A percentile compares a stretch with the other conserved stretches of the same genome.
Conservation (phyloP, 2,113 vertebrate species). For the Blennius ocellaris region DNA sequence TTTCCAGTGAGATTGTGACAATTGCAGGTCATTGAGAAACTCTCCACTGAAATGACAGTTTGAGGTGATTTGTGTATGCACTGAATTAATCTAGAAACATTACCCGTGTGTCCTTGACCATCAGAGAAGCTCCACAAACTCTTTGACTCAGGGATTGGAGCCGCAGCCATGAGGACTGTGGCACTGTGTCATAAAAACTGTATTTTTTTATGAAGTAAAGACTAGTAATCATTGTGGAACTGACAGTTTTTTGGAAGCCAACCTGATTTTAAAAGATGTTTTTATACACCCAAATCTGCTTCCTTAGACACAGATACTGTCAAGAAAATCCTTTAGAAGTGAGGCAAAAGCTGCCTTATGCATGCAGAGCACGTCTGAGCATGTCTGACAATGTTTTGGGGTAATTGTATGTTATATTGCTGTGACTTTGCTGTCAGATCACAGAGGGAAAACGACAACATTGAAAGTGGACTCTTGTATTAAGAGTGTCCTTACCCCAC, state of each 20-base stretch:
- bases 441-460: conserved; percentile 31
- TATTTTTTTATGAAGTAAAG: not conserved
- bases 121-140: not conserved
- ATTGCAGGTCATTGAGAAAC: conserved; percentile 28
- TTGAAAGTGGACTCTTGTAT: conserved; percentile 12
- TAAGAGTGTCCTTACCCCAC: conserved; percentile 42
- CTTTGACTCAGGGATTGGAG: conserved; percentile 1
- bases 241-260: conserved; percentile 4
- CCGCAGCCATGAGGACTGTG: not conserved
- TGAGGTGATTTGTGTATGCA: conserved; percentile 19
- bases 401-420: conserved; percentile 68
- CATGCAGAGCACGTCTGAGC: conserved; percentile 40
- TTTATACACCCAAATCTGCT: conserved; percentile 25
- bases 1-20: conserved; percentile 9
- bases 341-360: conserved; percentile 29
- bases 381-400: conserved; percentile 33
- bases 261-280: conserved; percentile 27
- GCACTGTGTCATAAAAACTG: conserved; percentile 16
- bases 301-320: conserved; percentile 21
- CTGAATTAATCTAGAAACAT: conserved; percentile 35
- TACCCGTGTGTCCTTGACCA: conserved; percentile 41
- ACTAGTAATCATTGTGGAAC: not conserved
- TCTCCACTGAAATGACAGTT: conserved; percentile 29
- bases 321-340: conserved; percentile 27
- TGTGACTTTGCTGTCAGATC: conserved; percentile 42